Evolutionary conservation across 2,888 invertebrate species (phyloP).

Genomic region (Tyria jacobaeae): DNA sequence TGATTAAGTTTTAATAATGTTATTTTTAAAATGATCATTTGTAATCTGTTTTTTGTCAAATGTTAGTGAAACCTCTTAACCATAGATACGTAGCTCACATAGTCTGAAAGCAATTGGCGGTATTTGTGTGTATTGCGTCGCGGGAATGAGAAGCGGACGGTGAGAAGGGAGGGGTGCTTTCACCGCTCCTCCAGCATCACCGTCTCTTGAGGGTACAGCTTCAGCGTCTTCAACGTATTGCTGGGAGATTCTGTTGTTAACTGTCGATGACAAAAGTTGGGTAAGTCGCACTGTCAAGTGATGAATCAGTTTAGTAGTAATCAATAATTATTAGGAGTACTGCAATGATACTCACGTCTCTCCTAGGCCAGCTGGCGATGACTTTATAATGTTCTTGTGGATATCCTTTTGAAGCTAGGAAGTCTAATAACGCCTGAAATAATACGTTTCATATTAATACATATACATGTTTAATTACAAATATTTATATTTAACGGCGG

Average conservation of each 20-base stretch:
- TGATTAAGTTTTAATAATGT: no score
- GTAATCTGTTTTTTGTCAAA: no score
- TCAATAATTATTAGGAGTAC: background rate
- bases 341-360: slow-evolving; percentile 92
- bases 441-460: no score
- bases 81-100: slow-evolving; percentile 13
- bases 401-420: slow-evolving; percentile 95
- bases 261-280: slow-evolving; percentile 83
- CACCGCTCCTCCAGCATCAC: slow-evolving; percentile 97
- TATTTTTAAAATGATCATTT: no score
- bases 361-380: slow-evolving; percentile 96
- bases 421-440: slow-evolving; percentile 93
- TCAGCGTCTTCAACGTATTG: slow-evolving; percentile 92
- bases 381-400: slow-evolving; percentile 96
- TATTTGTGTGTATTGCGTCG: slow-evolving; percentile 5
- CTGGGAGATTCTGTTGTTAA: slow-evolving; percentile 91
- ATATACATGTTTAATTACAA: no score
- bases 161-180: slow-evolving; percentile 56
- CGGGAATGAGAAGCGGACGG: background rate
- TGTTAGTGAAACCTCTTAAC: no score
- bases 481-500: no score
- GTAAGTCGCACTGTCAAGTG: no score
- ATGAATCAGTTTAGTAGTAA: no score
- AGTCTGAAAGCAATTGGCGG: slow-evolving; percentile 13
- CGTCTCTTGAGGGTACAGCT: slow-evolving; percentile 97